A percentile compares a stretch with the other conserved stretches of the same genome.
Conservation (phyloP, 2,888 invertebrate species). For the Ennomos erosarius region DNA sequence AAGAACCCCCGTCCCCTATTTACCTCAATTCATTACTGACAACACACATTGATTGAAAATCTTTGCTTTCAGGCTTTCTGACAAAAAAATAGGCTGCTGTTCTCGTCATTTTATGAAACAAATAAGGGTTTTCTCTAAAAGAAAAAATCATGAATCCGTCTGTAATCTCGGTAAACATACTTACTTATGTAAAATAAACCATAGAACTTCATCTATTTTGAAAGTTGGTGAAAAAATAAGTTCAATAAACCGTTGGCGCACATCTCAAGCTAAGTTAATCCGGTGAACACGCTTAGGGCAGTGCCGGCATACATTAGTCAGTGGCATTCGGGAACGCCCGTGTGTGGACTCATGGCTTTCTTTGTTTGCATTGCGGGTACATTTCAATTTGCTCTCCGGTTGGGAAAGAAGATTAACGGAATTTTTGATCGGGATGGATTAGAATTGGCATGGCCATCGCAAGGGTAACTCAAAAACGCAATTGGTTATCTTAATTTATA, state of each 20-base stretch:
- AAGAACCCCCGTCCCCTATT: too few species aligned
- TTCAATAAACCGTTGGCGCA: background rate
- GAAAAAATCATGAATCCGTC: too few species aligned
- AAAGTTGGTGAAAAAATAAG: slow-evolving; percentile 1
- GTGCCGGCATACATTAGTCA: slow-evolving; percentile 39
- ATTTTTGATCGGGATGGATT: slow-evolving; percentile 25
- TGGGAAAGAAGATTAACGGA: slow-evolving; percentile 29
- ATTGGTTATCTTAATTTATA: too few species aligned
- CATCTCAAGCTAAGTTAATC: slow-evolving; percentile 29
- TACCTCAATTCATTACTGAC: too few species aligned
- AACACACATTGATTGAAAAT: too few species aligned
- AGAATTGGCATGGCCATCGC: slow-evolving; percentile 4
- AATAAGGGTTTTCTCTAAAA: too few species aligned
- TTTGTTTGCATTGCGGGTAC: slow-evolving; percentile 33
- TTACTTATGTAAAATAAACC: too few species aligned
- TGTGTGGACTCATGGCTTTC: slow-evolving; percentile 30
- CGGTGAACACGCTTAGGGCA: slow-evolving; percentile 38
- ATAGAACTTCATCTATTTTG: too few species aligned
- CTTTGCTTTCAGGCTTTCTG: too few species aligned
- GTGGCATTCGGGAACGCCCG: slow-evolving; percentile 34
- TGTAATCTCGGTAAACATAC: too few species aligned
- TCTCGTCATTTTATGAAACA: too few species aligned
- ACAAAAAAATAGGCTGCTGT: too few species aligned
- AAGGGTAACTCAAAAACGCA: background rate
- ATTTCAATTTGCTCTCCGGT: slow-evolving; percentile 35